Base-by-base conservation (phyloP, 1,140 invertebrate species). In the Zaprionus capensis region DNA sequence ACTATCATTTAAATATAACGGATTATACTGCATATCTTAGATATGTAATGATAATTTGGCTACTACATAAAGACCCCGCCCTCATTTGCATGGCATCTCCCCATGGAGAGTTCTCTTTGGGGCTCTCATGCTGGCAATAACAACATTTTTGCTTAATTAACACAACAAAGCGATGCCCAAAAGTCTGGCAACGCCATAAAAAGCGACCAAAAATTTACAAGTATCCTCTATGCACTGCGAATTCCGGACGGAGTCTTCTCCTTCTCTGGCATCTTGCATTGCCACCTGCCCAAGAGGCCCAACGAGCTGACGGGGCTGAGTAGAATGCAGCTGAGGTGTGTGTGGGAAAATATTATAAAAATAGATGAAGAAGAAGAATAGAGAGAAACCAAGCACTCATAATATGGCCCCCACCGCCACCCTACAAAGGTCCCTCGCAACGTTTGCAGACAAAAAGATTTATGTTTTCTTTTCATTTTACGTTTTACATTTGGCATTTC, bases 61-160 rank as follows among this genome's bases (percentile, higher is more conserved):
- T 31, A 31, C 28, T 9, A 31, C 28, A 31, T 31, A 7, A 31
- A 31, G 6, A 2, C 7, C 28, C 28, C 49, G 20, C 2, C 44
- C 38, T 69, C 70, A 24, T 67, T 72, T 72, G 24, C 26, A 22
- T 15, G 11, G 41, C 36, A 58, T 34, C 53, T 74, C 38, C 59
- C 73, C 22, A 15, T 71, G 69, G 56, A 76, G 62, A 66, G 55
- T 15, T 28, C 22, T 34, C 22, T 72, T 34, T 58, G 46, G 9
- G 36, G 41, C 58, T 63, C 49, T 57, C 66, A n/a, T 66, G 49
- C 51, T 74, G 49, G 51, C 66, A 68, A 73, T 79, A 83, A 79
- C 76, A 79, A 67, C 66, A 83, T 81, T 84, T 81, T 82, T 82
- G 74, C 84, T 81, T 88, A 88, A 88, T 88, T 88, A 88, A 88